A percentile compares a stretch with the other conserved stretches of the same genome.
Conservation (phyloP, 2,888 invertebrate species). For the Monoplex corrugatus region DNA sequence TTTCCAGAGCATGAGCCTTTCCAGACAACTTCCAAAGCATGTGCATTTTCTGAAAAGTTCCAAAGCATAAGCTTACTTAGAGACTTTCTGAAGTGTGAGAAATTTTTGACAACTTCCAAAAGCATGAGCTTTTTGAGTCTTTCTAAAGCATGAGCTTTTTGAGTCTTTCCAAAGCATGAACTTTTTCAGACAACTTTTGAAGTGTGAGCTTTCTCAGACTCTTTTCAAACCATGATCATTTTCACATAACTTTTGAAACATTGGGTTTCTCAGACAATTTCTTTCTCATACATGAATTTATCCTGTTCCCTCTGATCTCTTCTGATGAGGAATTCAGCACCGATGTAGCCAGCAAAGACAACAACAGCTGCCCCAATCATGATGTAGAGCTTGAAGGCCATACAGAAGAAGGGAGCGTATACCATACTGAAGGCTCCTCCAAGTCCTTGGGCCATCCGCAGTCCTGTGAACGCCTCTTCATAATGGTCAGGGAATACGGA, state of each 20-base stretch:
- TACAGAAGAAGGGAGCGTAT: constrained; percentile 72
- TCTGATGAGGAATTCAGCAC: constrained; percentile 67
- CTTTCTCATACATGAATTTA: neutral
- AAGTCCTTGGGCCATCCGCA: constrained; percentile 76
- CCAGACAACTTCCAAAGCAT: neutral
- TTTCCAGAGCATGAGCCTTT: no score
- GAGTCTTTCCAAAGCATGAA: no score
- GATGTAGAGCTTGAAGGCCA: constrained; percentile 70
- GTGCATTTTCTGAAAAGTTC: neutral
- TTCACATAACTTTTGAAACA: neutral
- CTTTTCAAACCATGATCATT: neutral
- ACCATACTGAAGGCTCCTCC: constrained; percentile 72
- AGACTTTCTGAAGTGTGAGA: neutral
- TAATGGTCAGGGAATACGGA: constrained; percentile 75
- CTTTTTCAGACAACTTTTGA: no score
- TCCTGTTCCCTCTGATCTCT: constrained; percentile 39
- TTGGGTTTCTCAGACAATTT: neutral
- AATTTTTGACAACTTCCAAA: no score
- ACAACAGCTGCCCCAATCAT: constrained; percentile 64
- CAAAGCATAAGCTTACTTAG: no score
- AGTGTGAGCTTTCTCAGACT: no score
- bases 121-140: no score
- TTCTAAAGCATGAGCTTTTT: neutral
- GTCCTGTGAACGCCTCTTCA: constrained; percentile 78
- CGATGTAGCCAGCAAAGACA: constrained; percentile 65